Evolutionary conservation across 2,888 invertebrate species (phyloP).

Genomic region (Amblyjoppa proteus): DNA sequence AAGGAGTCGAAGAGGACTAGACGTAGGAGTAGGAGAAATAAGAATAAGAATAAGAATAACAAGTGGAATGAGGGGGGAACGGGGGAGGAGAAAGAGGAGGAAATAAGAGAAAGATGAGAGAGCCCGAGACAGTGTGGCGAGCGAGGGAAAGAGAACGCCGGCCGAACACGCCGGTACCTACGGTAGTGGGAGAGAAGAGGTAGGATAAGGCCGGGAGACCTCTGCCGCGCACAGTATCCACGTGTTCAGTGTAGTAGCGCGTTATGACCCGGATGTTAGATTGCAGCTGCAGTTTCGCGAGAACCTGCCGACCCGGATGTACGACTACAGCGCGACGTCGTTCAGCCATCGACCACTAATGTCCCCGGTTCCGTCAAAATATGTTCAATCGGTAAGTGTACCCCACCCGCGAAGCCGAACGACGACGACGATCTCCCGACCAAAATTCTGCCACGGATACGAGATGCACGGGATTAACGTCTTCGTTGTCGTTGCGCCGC

Average conservation of each 20-base stretch:
- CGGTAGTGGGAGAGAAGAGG: slow-evolving; percentile 64
- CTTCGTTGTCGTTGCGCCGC: neutral
- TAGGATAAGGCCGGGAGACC: slow-evolving; percentile 73
- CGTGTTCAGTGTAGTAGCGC: slow-evolving; percentile 85
- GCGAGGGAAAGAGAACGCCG: slow-evolving; percentile 60
- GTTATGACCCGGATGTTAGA: slow-evolving; percentile 85
- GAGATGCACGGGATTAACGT: neutral
- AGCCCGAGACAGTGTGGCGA: slow-evolving; percentile 49
- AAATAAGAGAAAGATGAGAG: slow-evolving; percentile 58
- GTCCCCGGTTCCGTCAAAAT: slow-evolving; percentile 83
- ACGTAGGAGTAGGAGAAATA: slow-evolving; percentile 48
- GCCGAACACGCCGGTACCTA: slow-evolving; percentile 58
- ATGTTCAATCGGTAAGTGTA: slow-evolving; percentile 85
- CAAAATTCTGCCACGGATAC: neutral
- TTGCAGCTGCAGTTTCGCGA: slow-evolving; percentile 84
- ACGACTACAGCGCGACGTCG: slow-evolving; percentile 80
- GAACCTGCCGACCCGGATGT: slow-evolving; percentile 84
- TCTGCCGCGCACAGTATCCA: slow-evolving; percentile 82
- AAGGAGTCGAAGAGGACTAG: slow-evolving; percentile 51
- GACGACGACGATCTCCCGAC: neutral
- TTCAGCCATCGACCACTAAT: slow-evolving; percentile 80
- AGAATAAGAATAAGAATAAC: slow-evolving; percentile 41
- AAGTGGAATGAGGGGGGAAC: slow-evolving; percentile 32
- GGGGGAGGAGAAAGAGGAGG: slow-evolving; percentile 48
- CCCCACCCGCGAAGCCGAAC: slow-evolving; percentile 45